Percentiles rank a stretch among this genome's conserved stretches.
phyloP scores from a whole-genome alignment of 2,797 vertebrate species.

The Poeciliopsis turneri region DNA sequence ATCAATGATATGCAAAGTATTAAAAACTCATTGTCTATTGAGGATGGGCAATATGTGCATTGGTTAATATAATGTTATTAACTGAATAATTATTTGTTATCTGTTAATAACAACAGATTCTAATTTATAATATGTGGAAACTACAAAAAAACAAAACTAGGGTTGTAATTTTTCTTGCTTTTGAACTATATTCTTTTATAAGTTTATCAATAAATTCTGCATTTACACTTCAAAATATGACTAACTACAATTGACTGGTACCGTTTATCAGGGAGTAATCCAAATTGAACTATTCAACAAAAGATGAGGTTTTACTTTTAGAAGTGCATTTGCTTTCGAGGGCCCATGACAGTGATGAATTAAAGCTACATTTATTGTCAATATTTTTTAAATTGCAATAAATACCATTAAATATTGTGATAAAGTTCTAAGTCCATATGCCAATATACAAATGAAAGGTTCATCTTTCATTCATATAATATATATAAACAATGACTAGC shows the following conservation, averaged over 20 bases:
- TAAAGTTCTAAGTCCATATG: neutral
- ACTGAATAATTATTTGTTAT: neutral
- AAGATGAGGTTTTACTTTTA: neutral
- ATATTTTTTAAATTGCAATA: neutral
- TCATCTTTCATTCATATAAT: neutral
- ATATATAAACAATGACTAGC: constrained; percentile 52
- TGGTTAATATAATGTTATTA: neutral
- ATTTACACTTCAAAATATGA: neutral
- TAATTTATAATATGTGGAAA: neutral
- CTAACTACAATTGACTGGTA: neutral
- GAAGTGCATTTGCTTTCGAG: neutral
- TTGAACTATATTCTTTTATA: neutral
- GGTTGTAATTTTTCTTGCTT: neutral
- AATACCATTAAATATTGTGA: neutral
- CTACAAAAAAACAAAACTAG: neutral
- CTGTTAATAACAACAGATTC: neutral
- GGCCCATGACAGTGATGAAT: neutral
- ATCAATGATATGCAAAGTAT: constrained; percentile 14
- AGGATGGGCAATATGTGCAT: neutral
- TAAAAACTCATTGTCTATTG: neutral
- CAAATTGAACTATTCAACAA: neutral
- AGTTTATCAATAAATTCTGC: neutral
- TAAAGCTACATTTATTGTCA: neutral
- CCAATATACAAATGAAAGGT: neutral
- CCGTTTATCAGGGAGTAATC: neutral